Conservation (phyloP, 2,113 vertebrate species). For the Chloropsis cyanopogon region DNA sequence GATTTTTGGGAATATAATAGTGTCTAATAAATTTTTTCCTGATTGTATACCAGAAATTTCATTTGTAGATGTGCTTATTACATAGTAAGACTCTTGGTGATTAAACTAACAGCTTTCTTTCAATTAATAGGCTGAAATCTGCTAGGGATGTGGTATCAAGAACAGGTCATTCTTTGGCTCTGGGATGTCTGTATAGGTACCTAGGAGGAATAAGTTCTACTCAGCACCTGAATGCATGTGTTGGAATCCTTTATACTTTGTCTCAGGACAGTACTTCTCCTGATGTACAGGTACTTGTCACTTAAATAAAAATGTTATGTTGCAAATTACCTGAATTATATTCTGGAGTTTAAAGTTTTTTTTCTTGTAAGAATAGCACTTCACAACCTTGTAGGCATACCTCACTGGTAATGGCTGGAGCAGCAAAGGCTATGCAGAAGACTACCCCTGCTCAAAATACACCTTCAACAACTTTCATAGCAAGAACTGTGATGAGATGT, state of each 20-base stretch:
- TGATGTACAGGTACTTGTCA: conserved; percentile 86
- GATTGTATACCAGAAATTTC: neutral
- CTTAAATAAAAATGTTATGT: neutral
- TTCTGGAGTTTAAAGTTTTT: neutral
- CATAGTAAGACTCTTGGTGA: neutral
- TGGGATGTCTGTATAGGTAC: conserved; percentile 87
- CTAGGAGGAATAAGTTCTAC: conserved; percentile 83
- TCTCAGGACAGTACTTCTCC: conserved; percentile 93
- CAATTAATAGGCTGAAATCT: conserved; percentile 81
- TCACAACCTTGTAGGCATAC: neutral
- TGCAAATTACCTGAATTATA: neutral
- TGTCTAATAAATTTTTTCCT: neutral
- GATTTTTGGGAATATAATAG: neutral
- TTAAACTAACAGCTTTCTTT: conserved; percentile 19
- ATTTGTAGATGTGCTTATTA: neutral
- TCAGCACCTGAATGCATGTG: conserved; percentile 86
- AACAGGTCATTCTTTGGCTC: conserved; percentile 86
- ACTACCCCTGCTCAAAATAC: neutral
- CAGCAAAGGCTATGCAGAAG: neutral
- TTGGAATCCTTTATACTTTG: conserved; percentile 89
- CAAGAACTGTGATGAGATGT: neutral
- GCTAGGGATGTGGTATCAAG: conserved; percentile 87
- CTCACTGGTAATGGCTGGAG: neutral
- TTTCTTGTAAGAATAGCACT: neutral
- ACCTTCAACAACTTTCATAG: neutral